Base-by-base conservation (phyloP, 2,888 invertebrate species). In the Nesidiocoris tenuis region DNA sequence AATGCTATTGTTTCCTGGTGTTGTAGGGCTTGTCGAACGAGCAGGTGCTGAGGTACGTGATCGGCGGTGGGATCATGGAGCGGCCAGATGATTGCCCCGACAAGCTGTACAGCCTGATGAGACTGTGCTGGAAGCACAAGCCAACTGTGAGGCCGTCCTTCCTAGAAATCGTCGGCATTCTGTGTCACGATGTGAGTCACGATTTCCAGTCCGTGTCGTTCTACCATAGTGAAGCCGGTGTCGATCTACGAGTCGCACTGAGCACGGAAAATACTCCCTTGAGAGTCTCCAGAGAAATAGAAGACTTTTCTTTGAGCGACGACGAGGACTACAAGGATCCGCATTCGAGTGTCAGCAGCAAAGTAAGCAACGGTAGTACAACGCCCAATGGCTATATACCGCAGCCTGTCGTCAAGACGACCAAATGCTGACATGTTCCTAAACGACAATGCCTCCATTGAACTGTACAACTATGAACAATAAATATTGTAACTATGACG, bases 81-180 rank as follows among this genome's bases (percentile, higher is more conserved):
- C 89, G 92, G 78, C 99, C 98, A 0, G 95, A 95, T 84, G 94
- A 95, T 84, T 98, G 98, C 84, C 97, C 98, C 0, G 93, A 95
- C 82, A 89, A 92, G 81, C 86, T 98, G 83, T 96, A 94, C 85
- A 88, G 90, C 80, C 86, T 98, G 79, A 99, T 99, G 98, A 88
- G 90, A 80, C 87, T 88, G 79, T 98, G 97, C 84, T 99, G 98
- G 98, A 88, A 91, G 81, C 93, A 93, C 84, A 90, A 92, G 80
- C 90, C 94, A 0, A 85, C 86, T 54, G 86, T 87, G 70, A 87
- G 98, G 76, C 98, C 98, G 23, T 87, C 90, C 75, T 99, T 99
- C 86, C 87, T 94, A 81, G 90, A 90, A 79, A 89, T 95, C 19
- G 91, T 94, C 80, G 89, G 90, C 2, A 87, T 89, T 82, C 85